Evolutionary conservation across 2,113 vertebrate species (phyloP).

Genomic region (Verasper variegatus): DNA sequence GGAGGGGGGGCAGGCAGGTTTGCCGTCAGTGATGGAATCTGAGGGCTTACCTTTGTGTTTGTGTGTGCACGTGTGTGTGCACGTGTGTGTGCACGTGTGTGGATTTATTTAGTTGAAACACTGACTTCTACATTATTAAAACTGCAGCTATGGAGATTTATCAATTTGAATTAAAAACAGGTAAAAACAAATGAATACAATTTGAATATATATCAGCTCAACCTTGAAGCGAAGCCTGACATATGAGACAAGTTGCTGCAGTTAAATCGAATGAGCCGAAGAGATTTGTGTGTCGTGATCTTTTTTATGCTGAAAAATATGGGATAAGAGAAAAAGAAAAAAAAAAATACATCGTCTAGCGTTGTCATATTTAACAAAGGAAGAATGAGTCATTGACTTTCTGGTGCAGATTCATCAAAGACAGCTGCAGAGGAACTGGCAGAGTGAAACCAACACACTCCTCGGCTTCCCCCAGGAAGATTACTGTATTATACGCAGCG

Average conservation of each 20-base stretch:
- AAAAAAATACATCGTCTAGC: not conserved
- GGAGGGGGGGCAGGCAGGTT: slow-evolving; percentile 50
- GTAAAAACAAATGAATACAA: not conserved
- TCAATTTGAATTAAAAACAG: slow-evolving; percentile 3
- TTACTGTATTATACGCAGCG: slow-evolving; percentile 26
- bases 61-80: not conserved
- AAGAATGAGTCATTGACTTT: slow-evolving; percentile 43
- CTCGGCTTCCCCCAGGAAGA: slow-evolving; percentile 45
- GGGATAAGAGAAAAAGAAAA: not conserved
- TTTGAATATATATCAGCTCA: not conserved
- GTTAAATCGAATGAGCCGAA: not conserved
- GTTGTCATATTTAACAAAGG: slow-evolving; percentile 10
- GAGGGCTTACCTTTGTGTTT: slow-evolving; percentile 64
- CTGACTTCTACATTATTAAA: not conserved
- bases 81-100: slow-evolving; percentile 23
- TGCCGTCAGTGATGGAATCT: slow-evolving; percentile 66
- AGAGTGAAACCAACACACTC: slow-evolving; percentile 32
- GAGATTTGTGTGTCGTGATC: not conserved
- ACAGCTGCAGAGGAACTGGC: slow-evolving; percentile 37
- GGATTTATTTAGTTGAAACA: not conserved
- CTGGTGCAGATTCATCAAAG: slow-evolving; percentile 27
- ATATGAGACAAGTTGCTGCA: not conserved
- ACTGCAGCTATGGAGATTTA: slow-evolving; percentile 5
- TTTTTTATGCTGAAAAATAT: not conserved
- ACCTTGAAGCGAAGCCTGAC: not conserved